Conservation (phyloP, 1,140 invertebrate species). For the Tetragnatha versicolor region DNA sequence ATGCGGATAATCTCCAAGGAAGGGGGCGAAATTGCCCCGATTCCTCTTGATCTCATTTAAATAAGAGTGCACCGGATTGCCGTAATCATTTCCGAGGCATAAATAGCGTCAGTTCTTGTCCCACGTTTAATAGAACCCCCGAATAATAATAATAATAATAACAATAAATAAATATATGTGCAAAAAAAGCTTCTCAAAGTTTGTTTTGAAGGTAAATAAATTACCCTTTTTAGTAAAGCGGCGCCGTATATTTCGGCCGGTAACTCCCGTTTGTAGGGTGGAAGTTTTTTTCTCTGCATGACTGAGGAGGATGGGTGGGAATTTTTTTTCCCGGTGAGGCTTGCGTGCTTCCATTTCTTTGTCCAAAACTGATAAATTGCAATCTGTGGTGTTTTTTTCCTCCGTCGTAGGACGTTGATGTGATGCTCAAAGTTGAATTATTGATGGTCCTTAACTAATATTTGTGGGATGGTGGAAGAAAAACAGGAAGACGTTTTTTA, state of each 20-base stretch:
- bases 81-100: slow-evolving; percentile 45
- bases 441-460: no score
- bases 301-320: neutral
- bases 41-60: slow-evolving; percentile 44
- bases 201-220: slow-evolving; percentile 48
- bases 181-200: neutral
- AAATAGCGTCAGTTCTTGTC: slow-evolving; percentile 34
- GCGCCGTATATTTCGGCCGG: neutral
- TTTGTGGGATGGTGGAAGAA: no score
- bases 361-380: no score
- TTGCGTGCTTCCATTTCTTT: slow-evolving; percentile 12
- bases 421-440: no score
- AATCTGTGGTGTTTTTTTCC: no score
- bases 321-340: neutral
- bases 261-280: no score
- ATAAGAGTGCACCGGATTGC: slow-evolving; percentile 36
- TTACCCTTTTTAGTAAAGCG: slow-evolving; percentile 38
- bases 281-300: no score
- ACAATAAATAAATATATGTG: slow-evolving; percentile 6
- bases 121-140: slow-evolving; percentile 33
- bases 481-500: no score
- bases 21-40: slow-evolving; percentile 14
- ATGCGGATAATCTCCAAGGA: slow-evolving; percentile 21
- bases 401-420: no score
- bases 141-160: slow-evolving; percentile 47